A percentile compares a stretch with the other conserved stretches of the same genome.
Conservation (phyloP, 2,797 vertebrate genomes). For the Silurus lanzhouensis region DNA sequence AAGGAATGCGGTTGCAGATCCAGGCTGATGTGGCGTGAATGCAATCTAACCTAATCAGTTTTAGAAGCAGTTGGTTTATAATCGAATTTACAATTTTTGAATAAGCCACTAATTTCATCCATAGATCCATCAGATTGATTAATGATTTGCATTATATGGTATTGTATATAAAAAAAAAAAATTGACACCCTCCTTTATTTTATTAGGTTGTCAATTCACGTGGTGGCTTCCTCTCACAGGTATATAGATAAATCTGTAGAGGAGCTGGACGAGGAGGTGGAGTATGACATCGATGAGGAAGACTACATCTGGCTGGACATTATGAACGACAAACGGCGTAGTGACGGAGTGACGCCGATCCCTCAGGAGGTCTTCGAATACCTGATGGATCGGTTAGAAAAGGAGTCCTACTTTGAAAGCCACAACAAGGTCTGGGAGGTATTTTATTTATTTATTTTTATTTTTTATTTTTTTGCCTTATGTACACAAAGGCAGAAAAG, state of each 20-base stretch:
- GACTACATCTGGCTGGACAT: slow-evolving; percentile 99
- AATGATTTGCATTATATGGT: background rate
- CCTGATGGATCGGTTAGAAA: slow-evolving; percentile 96
- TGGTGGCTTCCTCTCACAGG: slow-evolving; percentile 64
- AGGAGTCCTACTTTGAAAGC: slow-evolving; percentile 98
- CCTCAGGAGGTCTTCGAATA: slow-evolving; percentile 98
- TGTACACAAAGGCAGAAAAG: background rate
- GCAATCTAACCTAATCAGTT: background rate
- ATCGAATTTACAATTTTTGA: background rate
- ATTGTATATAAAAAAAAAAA: background rate
- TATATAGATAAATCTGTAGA: slow-evolving; percentile 98
- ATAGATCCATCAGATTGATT: background rate
- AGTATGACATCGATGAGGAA: slow-evolving; percentile 98
- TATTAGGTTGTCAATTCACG: background rate
- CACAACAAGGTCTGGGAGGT: slow-evolving; percentile 86
- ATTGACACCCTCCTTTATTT: background rate
- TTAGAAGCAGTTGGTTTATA: background rate
- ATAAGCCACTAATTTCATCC: background rate
- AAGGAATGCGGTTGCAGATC: background rate
- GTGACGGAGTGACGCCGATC: slow-evolving; percentile 89
- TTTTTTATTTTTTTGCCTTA: background rate
- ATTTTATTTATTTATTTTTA: background rate
- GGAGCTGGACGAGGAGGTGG: slow-evolving; percentile 97
- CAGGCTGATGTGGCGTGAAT: background rate
- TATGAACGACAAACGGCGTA: slow-evolving; percentile 95